Evolutionary conservation across 2,113 vertebrate genomes (phyloP).

Genomic region (Ailuropoda melanoleuca): DNA sequence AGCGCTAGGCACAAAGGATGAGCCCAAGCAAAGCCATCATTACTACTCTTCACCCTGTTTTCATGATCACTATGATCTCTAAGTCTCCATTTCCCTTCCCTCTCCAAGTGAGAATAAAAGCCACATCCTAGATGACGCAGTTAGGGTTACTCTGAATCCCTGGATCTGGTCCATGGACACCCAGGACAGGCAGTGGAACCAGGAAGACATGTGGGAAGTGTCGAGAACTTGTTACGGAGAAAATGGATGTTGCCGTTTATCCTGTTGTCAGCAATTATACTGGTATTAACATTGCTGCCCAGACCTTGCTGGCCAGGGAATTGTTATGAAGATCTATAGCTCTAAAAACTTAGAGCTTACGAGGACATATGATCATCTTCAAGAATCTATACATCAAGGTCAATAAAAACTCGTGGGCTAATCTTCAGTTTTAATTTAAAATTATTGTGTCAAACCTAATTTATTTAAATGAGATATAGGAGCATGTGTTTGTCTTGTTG

Average conservation of each 20-base stretch:
- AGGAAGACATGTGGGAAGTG: background rate
- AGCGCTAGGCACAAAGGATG: background rate
- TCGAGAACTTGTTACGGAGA: background rate
- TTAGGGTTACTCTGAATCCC: background rate
- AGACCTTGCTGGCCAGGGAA: background rate
- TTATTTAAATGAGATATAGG: background rate
- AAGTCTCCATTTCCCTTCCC: background rate
- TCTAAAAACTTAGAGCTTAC: background rate
- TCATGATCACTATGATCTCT: background rate
- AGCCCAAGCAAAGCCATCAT: background rate
- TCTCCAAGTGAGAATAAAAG: background rate
- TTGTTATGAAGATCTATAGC: background rate
- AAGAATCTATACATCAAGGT: background rate
- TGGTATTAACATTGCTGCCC: background rate
- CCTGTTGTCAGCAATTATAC: background rate
- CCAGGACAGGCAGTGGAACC: background rate
- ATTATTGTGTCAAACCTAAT: background rate
- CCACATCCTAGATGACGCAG: background rate
- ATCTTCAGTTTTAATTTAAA: background rate
- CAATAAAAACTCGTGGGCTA: background rate
- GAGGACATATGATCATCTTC: background rate
- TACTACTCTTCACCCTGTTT: background rate
- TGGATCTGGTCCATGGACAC: background rate
- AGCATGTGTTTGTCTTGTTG: background rate
- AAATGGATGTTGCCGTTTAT: background rate